Conservation (phyloP, 2,888 invertebrate genomes). For the Corythucha ciliata region DNA sequence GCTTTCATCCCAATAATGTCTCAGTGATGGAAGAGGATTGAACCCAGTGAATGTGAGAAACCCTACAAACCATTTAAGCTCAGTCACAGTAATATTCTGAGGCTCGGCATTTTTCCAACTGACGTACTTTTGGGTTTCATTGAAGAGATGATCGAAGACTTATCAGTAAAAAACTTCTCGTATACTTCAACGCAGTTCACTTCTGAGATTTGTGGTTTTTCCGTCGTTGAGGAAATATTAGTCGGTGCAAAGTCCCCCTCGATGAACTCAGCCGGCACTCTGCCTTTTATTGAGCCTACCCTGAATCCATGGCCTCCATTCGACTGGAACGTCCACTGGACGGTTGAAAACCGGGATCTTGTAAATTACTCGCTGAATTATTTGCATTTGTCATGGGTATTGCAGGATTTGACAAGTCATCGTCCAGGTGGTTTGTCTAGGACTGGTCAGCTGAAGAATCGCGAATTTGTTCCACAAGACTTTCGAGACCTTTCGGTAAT, state of each 20-base stretch:
- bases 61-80: not conserved
- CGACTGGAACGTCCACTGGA: too few species aligned
- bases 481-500: too few species aligned
- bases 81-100: not conserved
- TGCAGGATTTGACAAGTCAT: too few species aligned
- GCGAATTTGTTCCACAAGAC: too few species aligned
- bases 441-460: too few species aligned
- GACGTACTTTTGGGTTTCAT: slow-evolving; percentile 1
- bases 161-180: not conserved
- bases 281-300: too few species aligned
- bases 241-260: not conserved
- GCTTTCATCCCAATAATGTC: slow-evolving; percentile 5
- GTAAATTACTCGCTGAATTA: too few species aligned
- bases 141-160: not conserved
- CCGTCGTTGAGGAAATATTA: not conserved
- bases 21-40: not conserved
- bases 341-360: too few species aligned
- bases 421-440: too few species aligned
- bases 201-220: not conserved
- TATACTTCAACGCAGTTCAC: not conserved
- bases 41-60: slow-evolving; percentile 4
- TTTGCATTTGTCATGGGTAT: too few species aligned
- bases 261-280: not conserved
- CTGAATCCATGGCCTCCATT: too few species aligned
- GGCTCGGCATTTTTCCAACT: slow-evolving; percentile 1